Base-by-base conservation (phyloP, 2,113 vertebrate species). In the Heterotis niloticus region DNA sequence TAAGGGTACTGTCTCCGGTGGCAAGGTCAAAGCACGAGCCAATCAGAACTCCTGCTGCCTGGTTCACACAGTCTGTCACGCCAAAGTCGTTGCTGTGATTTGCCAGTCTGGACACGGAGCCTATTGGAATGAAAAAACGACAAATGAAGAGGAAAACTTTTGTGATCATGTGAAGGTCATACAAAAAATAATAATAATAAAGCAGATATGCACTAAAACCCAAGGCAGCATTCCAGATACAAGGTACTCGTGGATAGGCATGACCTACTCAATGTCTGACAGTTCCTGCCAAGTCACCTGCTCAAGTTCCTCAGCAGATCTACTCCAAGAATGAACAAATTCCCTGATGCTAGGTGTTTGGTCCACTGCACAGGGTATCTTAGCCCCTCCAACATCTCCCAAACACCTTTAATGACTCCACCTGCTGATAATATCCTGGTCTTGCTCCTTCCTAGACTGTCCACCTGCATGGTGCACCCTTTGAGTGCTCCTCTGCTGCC, bases 11-110 rank as follows among this genome's bases (percentile, higher is more conserved):
- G 80, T 90, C 90, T 84, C 93, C 93, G 18, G 87, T 91, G 4
- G 87, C 86, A 73, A 94, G 84, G 83, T 94, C 92, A 54, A 92
- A 94, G 85, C 92, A 90, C 57, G 93, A 92, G 84, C 88, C 87
- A 87, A 93, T 90, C 81, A 94, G 86, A 79, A 94, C 83, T 59
- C 92, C 90, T 24, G 88, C 87, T 51, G 89, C 90, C 83, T 94
- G 91, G 86, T 88, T 89, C 73, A 92, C 87, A 80, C 92, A 92
- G 83, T 94, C 93, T 77, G 92, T 92, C 84, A 94, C 89, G 44
- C 92, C 93, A 0, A 89, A 82, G 82, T 88, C 81, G 79, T 86
- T 90, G 86, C 89, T 90, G 91, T 94, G 93, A 92, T 94, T 94
- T 89, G 91, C 88, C 87, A 94, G 81, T 75, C 85, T 89, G 85